A percentile compares a stretch with the other conserved stretches of the same genome.
phyloP scores from a whole-genome alignment of 2,797 vertebrate species.

The Scolopax rusticola region DNA sequence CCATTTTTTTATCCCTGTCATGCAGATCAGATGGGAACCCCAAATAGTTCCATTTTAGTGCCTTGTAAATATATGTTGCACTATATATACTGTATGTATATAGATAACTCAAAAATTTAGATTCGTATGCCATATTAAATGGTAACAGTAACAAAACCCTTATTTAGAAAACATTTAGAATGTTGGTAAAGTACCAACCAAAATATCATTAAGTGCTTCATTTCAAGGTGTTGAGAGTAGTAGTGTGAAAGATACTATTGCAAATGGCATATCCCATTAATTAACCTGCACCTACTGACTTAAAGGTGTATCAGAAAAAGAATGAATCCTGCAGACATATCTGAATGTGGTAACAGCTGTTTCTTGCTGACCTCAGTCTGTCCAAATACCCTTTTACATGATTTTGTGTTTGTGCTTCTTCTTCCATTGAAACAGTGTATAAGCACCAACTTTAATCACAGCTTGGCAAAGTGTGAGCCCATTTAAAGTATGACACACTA shows the following conservation, averaged over 20 bases:
- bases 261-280: neutral
- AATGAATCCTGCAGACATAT: neutral
- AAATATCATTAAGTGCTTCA: neutral
- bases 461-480: neutral
- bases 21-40: neutral
- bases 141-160: neutral
- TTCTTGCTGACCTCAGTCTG: neutral
- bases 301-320: neutral
- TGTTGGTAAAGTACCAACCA: neutral
- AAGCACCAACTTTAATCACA: neutral
- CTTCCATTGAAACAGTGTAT: neutral
- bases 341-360: neutral
- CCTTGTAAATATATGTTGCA: accelerated
- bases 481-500: neutral
- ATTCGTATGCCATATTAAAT: neutral
- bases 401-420: neutral
- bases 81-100: neutral
- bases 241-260: neutral
- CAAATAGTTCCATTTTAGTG: neutral
- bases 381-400: neutral
- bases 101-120: neutral
- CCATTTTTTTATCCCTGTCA: neutral
- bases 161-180: neutral
- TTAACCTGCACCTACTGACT: neutral
- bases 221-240: neutral